phyloP scores from a whole-genome alignment of 2,888 invertebrate genomes.

The Sussaba pulchella region DNA sequence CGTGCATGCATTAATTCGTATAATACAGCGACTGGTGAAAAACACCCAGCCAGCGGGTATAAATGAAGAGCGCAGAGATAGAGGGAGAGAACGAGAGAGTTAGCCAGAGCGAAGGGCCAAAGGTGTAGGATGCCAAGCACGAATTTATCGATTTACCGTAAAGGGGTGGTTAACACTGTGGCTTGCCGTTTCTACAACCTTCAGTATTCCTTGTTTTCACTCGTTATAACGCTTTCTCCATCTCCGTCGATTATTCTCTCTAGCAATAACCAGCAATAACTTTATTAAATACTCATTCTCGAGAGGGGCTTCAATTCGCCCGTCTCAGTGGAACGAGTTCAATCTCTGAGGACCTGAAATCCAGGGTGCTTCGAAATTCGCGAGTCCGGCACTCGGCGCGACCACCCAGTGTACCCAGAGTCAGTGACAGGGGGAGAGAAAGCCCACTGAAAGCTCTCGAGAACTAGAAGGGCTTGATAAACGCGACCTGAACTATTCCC shows the following conservation, averaged over 20 bases:
- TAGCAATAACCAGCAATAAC: conserved; percentile 74
- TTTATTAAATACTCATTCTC: conserved; percentile 77
- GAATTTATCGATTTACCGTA: conserved; percentile 60
- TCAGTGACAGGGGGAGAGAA: conserved; percentile 13
- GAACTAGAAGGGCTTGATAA: conserved; percentile 49
- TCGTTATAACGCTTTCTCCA: not conserved
- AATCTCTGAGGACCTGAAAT: conserved; percentile 34
- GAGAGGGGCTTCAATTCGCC: conserved; percentile 13
- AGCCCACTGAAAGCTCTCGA: conserved; percentile 43
- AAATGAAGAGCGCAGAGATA: not conserved
- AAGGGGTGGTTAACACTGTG: conserved; percentile 58
- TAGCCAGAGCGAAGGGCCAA: conserved; percentile 8
- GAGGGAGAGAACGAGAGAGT: conserved; percentile 13
- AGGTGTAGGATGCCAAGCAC: conserved; percentile 33
- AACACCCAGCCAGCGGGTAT: conserved; percentile 29
- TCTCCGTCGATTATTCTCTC: conserved; percentile 20
- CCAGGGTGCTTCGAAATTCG: conserved; percentile 23
- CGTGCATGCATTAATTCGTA: conserved; percentile 60
- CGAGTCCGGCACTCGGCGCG: conserved; percentile 34
- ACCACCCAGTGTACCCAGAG: conserved; percentile 40
- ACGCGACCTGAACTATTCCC: conserved; percentile 34
- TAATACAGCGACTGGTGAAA: conserved; percentile 53
- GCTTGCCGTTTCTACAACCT: conserved; percentile 46
- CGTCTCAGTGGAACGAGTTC: conserved; percentile 14
- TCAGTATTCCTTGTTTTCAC: conserved; percentile 16